Conservation (phyloP, 2,113 vertebrate species). For the Origma solitaria region DNA sequence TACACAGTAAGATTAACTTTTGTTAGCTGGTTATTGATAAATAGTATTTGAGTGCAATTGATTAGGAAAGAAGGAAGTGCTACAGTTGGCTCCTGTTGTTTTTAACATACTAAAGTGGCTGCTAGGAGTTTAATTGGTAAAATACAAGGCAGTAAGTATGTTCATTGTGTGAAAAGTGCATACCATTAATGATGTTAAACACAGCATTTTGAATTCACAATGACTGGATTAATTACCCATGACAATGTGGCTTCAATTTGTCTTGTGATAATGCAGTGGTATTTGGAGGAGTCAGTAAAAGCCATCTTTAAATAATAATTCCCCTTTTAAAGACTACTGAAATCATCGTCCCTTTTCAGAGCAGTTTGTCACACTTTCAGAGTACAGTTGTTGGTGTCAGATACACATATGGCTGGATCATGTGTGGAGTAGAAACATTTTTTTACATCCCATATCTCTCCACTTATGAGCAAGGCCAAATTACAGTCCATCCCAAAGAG, state of each 20-base stretch:
- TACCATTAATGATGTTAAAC: constrained; percentile 1
- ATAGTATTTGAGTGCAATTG: not conserved
- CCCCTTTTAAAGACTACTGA: not conserved
- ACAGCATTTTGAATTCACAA: not conserved
- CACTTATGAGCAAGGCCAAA: not conserved
- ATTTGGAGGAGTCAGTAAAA: not conserved
- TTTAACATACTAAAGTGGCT: not conserved
- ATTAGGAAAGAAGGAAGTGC: not conserved
- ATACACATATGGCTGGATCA: not conserved
- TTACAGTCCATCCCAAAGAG: not conserved
- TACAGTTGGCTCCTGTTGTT: not conserved
- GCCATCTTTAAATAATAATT: not conserved
- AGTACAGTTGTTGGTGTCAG: not conserved
- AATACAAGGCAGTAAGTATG: not conserved
- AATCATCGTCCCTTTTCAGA: not conserved
- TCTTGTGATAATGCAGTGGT: not conserved
- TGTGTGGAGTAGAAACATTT: not conserved
- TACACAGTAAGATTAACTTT: not conserved
- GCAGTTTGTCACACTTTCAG: not conserved
- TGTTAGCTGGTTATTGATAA: not conserved
- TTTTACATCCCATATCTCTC: not conserved
- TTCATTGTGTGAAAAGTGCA: not conserved
- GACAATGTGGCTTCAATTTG: not conserved
- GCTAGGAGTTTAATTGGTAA: not conserved
- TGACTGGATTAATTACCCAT: not conserved